phyloP scores from a whole-genome alignment of 2,113 vertebrate genomes.

The Sula dactylatra region DNA sequence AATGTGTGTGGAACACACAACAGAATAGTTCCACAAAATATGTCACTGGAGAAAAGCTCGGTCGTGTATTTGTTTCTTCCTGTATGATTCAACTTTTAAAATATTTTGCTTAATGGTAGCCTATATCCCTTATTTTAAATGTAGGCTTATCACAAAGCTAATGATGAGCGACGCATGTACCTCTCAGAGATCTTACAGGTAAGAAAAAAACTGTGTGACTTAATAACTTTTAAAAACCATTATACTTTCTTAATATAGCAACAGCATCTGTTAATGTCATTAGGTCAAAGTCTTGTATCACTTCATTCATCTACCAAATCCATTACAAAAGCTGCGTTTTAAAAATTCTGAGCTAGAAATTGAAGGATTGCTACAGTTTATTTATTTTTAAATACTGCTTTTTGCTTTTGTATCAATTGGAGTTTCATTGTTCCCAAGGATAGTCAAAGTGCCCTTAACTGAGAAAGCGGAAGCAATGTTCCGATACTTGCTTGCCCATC shows the following conservation, averaged over 20 bases:
- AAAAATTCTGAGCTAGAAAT: background rate
- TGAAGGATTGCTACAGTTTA: background rate
- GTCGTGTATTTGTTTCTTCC: background rate
- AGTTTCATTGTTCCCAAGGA: background rate
- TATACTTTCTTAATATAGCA: background rate
- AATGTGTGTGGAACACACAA: background rate
- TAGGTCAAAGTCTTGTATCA: background rate
- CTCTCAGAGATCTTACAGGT: constrained; percentile 85
- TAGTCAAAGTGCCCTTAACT: background rate
- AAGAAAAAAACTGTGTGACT: background rate
- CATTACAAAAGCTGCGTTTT: background rate
- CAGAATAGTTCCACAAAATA: background rate
- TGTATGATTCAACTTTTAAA: background rate
- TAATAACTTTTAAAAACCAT: background rate
- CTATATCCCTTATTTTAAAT: background rate
- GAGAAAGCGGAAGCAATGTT: background rate
- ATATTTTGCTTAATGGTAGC: background rate
- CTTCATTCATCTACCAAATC: background rate
- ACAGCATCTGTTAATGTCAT: background rate
- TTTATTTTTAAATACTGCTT: background rate
- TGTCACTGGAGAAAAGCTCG: background rate
- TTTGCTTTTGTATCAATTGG: background rate
- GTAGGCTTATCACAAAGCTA: constrained; percentile 85
- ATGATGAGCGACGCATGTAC: constrained; percentile 75
- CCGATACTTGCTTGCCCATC: background rate